These are phyloP conservation scores for Electrona antarctica DNA, from an alignment of 2,113 vertebrate genomes.

Conservation along the genomic window DNA sequence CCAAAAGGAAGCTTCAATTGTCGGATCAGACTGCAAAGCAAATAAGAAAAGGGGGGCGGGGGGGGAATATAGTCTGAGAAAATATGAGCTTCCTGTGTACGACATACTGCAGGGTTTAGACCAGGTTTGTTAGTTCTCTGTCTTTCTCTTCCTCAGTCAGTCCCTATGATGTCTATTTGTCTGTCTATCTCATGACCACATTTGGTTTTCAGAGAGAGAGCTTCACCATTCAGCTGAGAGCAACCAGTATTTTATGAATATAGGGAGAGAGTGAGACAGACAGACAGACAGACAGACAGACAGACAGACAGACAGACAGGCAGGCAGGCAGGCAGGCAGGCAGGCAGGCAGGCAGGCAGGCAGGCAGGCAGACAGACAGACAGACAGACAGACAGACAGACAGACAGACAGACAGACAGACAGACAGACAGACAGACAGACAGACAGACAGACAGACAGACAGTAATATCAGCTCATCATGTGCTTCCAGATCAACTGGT, in stretches of 20 bases:
- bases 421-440: neutral
- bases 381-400: neutral
- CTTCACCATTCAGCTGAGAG: conserved; percentile 25
- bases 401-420: neutral
- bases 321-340: no score
- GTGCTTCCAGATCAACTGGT: conserved; percentile 50
- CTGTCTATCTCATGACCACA: conserved; percentile 17
- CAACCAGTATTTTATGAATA: conserved; percentile 3
- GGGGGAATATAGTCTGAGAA: conserved; percentile 65
- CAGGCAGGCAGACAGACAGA: neutral
- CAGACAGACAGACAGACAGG: neutral
- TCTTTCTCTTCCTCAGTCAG: neutral
- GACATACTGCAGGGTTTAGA: conserved; percentile 47
- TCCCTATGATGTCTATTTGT: neutral
- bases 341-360: no score
- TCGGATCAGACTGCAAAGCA: conserved; percentile 57
- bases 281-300: neutral
- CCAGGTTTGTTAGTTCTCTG: conserved; percentile 26
- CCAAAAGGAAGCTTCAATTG: conserved; percentile 69
- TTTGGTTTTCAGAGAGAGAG: conserved; percentile 32
- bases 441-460: neutral
- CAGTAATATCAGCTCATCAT: conserved; percentile 36
- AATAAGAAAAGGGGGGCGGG: conserved; percentile 46
- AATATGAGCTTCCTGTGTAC: conserved; percentile 71
- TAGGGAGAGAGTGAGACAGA: neutral